Conservation (phyloP, 2,113 vertebrate genomes). For the Rhynchopsitta pachyrhyncha region DNA sequence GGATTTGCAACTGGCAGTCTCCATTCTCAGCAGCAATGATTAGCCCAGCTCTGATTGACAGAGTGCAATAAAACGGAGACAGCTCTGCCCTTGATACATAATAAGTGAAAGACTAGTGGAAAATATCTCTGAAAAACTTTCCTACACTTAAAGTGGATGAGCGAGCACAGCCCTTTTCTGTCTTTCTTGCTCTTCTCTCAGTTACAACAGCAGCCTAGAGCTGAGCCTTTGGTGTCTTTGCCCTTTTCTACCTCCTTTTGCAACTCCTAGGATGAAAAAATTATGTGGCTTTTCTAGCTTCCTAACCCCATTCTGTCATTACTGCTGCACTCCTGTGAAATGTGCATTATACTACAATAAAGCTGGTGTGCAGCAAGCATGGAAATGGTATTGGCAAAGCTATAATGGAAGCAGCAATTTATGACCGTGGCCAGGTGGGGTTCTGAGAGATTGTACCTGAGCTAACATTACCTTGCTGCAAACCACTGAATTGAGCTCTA, state of each 20-base stretch:
- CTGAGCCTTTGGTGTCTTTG: not conserved
- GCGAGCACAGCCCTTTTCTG: not conserved
- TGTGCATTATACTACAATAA: conserved; percentile 74
- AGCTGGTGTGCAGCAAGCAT: conserved; percentile 77
- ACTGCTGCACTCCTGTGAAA: conserved; percentile 67
- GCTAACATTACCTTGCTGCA: conserved; percentile 62
- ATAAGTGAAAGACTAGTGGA: not conserved
- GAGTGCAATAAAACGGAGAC: conserved; percentile 32
- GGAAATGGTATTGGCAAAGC: conserved; percentile 77
- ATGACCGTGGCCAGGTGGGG: conserved; percentile 68
- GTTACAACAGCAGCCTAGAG: not conserved
- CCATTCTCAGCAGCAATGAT: conserved; percentile 19
- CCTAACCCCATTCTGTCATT: conserved; percentile 89
- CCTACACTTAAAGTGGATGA: not conserved
- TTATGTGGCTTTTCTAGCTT: conserved; percentile 64
- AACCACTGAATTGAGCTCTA: not conserved
- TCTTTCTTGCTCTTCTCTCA: not conserved
- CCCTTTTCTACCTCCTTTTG: not conserved
- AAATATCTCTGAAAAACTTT: conserved; percentile 10
- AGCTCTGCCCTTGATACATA: conserved; percentile 33
- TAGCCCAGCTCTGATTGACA: conserved; percentile 36
- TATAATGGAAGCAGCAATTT: conserved; percentile 78
- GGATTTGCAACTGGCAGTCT: not conserved
- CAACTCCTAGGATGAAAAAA: conserved; percentile 42
- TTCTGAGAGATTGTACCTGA: conserved; percentile 65